Base-by-base conservation (phyloP, 2,888 invertebrate species). In the Desoria tigrina region DNA sequence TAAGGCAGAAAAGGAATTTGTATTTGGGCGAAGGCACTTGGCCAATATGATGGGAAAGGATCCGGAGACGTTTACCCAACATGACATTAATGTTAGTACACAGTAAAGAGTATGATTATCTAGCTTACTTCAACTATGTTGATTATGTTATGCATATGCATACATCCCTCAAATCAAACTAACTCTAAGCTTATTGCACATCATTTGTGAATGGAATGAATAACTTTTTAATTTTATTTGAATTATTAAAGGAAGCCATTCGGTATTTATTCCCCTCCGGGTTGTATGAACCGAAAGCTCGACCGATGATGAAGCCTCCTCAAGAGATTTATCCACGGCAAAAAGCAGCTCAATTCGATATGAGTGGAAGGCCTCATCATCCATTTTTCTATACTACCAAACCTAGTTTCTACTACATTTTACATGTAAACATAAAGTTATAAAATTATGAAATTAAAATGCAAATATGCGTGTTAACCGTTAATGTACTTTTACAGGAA, bases 21-120 rank as follows among this genome's bases (percentile, higher is more conserved):
- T 92, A 79, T 88, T 94, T 77, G 99, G 99, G 18, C 93, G 90
- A 80, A 84, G 96, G 37, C 96, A 99, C 83, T 85, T 99, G 71
- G 98, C 99, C 0, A 97, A 96, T 80, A 99, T 99, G 87, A 99
- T 99, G 98, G 97, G 97, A 0, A 88, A 89, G 80, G 90, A 97
- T 83, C 88, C 90, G 0, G 90, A 94, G 77, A 87, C 85, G 0
- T 92, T 98, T 79, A 90, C 90, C 0, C 92, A 96, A 79, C 85
- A 87, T 61, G 92, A 95, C 79, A 85, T 97, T 32, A 87, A 94
- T 82, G 90, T 91, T 83, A 82, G 82, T 39, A 26, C n/a, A 32
- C 39, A 39, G 39, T 39, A 39, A 39, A 39, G 58, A 60, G 55
- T 49, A 16, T 11, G 16, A 42, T 11, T 39, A 39, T 9, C 16